Base-by-base conservation (phyloP, 64 coral and sea anemone species). In the Acropora tenuis region DNA sequence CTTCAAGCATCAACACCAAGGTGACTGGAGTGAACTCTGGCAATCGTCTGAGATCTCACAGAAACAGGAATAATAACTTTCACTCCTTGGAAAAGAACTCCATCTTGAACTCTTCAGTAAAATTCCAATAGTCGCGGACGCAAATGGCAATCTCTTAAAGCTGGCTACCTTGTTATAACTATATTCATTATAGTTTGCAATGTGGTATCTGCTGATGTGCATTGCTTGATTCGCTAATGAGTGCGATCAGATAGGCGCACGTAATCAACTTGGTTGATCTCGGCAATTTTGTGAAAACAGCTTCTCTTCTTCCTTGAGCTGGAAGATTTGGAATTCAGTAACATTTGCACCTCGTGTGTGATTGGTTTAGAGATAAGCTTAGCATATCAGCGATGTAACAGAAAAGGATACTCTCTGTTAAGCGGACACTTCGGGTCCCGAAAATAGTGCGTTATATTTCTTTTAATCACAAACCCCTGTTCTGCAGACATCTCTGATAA, bases 81-180 rank as follows among this genome's bases (percentile, higher is more conserved):
- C 5, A 61, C 13, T 61, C 59, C 59, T 13, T 61, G 0, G 9
- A 11, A 61, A 61, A 61, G 9, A 61, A 88, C 91, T 61, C 84
- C 76, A 82, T 88, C 87, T 67, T 93, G 50, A 4, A 81, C 20
- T 88, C 71, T 44, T 92, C 90, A 41, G 41, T 69, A 43, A 78
- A 93, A 8, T 57, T 48, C 83, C 84, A 93, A 47, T 69, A 93
- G 17, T 92, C 75, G 15, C 43, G 50, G n/a, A 89, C 77, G 11
- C 67, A 43, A n/a, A 49, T 0, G 4, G 76, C 65, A 12, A 83
- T 94, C 44, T 18, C 83, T 94, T 17, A 69, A 88, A 1, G 73
- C 77, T 66, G 92, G 92, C 92, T 86, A 89, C 6, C 90, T 82
- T 78, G 72, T 68, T 40, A 78, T 80, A 8, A 92, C 20, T 7